These are phyloP conservation scores for Thymallus thymallus DNA, from an alignment of 2,113 vertebrate species.

Conservation along the genomic window DNA sequence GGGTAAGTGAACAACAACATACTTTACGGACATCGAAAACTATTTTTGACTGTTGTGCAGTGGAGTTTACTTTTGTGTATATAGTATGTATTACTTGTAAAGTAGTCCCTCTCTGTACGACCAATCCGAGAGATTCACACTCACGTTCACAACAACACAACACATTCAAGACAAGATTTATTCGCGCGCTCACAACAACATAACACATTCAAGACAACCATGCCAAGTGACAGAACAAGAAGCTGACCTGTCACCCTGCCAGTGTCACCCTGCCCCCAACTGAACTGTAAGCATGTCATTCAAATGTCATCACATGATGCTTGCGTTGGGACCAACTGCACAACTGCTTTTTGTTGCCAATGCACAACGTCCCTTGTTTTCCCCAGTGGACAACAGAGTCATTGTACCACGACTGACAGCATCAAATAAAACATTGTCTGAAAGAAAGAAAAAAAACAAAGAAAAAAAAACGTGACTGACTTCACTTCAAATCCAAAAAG, in stretches of 20 bases:
- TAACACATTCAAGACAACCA: background rate
- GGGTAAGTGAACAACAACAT: too few relatives aligned
- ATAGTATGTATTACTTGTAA: too few relatives aligned
- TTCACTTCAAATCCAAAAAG: constrained; percentile 13
- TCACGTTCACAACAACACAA: background rate
- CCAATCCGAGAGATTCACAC: background rate
- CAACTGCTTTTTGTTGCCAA: constrained; percentile 22
- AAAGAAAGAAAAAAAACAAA: background rate
- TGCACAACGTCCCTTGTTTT: constrained; percentile 27
- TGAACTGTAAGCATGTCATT: constrained; percentile 5
- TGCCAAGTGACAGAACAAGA: too few relatives aligned
- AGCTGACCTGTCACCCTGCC: too few relatives aligned
- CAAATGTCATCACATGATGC: constrained; percentile 35
- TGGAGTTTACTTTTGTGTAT: too few relatives aligned
- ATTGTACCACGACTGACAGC: constrained; percentile 21
- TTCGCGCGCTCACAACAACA: background rate
- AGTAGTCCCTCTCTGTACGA: too few relatives aligned
- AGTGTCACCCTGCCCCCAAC: background rate
- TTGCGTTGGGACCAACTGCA: constrained; percentile 6
- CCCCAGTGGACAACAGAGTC: constrained; percentile 27
- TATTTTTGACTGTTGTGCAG: too few relatives aligned
- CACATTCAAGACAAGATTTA: background rate
- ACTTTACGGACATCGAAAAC: too few relatives aligned
- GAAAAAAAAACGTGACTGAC: background rate
- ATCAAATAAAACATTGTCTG: constrained; percentile 21